Evolutionary conservation across 30 jellyfish, hydroid and myxozoan genomes (phyloP).

Genomic region (Turritopsis dohrnii): DNA sequence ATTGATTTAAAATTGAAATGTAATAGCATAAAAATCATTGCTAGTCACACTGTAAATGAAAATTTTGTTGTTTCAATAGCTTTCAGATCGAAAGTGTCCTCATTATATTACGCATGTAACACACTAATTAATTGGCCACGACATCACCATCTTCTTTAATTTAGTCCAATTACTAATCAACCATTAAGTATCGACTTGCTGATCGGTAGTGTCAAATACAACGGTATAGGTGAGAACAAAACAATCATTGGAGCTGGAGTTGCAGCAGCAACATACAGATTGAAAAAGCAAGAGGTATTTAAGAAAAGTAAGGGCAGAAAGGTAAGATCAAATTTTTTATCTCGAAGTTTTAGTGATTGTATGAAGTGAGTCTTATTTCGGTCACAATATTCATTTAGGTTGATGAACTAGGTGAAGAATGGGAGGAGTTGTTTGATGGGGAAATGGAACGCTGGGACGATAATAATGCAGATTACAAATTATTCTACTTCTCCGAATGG

Average conservation of each 20-base stretch:
- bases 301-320: neutral
- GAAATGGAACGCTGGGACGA: neutral
- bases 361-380: neutral
- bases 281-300: neutral
- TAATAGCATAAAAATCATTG: slow-evolving; percentile 22
- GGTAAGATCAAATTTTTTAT: neutral
- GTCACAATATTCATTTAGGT: slow-evolving; percentile 22
- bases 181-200: neutral
- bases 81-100: neutral
- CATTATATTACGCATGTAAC: neutral
- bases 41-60: neutral
- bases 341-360: neutral
- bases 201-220: neutral
- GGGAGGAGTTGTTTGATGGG: slow-evolving; percentile 50
- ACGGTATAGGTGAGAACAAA: neutral
- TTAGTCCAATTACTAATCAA: slow-evolving; percentile 4
- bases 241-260: neutral
- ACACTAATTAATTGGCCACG: neutral
- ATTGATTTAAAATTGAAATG: too few species aligned
- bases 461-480: neutral
- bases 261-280: neutral
- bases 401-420: slow-evolving; percentile 44
- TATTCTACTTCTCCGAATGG: neutral
- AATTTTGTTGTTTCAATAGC: neutral
- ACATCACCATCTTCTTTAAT: neutral